phyloP scores from a whole-genome alignment of 37 sponge, comb jelly and placozoan genomes.

The Agelas oroides region DNA sequence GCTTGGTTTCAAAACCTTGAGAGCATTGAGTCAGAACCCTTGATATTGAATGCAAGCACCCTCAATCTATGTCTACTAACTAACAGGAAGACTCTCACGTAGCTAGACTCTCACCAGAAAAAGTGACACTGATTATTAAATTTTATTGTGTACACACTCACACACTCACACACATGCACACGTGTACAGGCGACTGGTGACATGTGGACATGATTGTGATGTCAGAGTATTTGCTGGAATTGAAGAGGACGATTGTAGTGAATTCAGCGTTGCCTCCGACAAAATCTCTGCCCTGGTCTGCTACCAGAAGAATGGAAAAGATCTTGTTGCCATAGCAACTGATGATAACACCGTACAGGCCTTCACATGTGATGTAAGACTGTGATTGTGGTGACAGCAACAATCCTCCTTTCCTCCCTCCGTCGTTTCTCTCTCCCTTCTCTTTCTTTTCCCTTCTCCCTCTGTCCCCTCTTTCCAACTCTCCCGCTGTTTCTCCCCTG shows the following conservation, averaged over 20 bases:
- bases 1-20: no score
- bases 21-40: no score
- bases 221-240: slow-evolving; percentile 28
- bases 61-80: no score
- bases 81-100: no score
- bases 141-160: no score
- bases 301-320: slow-evolving; percentile 1
- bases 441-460: background rate
- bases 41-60: no score
- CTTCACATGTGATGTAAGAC: slow-evolving; percentile 15
- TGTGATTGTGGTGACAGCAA: no score
- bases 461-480: background rate
- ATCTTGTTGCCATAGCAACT: slow-evolving; percentile 57
- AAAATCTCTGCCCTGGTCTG: slow-evolving; percentile 22
- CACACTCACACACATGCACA: background rate
- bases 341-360: slow-evolving; percentile 34
- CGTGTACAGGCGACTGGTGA: slow-evolving; percentile 24
- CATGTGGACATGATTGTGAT: slow-evolving; percentile 44
- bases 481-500: background rate
- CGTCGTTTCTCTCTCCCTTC: background rate
- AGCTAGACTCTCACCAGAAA: no score
- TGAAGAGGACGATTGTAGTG: slow-evolving; percentile 21
- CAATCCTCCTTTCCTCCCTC: background rate
- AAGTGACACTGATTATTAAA: no score
- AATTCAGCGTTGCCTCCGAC: slow-evolving; percentile 32